Percentiles rank a stretch among this genome's conserved stretches.
These are phyloP conservation scores for Drosophila pseudotalamancana DNA, from an alignment of 2,888 invertebrate genomes.

Conservation along the genomic window DNA sequence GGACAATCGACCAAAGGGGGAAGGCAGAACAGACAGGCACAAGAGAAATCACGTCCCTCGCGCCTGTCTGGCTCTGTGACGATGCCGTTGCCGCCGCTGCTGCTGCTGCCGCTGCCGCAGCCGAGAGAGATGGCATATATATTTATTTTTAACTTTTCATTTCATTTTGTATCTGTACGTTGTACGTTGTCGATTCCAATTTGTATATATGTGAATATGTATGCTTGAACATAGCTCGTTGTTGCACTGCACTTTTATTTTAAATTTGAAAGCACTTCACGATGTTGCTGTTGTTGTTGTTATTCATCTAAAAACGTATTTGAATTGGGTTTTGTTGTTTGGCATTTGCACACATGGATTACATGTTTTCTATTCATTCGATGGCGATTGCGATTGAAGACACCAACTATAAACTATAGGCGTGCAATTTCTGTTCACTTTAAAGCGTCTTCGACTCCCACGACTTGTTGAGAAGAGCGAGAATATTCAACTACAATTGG, in stretches of 20 bases:
- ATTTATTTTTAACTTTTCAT: slow-evolving; percentile 80
- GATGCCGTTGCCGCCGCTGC: slow-evolving; percentile 18
- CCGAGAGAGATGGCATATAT: slow-evolving; percentile 68
- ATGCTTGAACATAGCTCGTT: slow-evolving; percentile 23
- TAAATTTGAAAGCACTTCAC: slow-evolving; percentile 32
- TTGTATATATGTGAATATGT: slow-evolving; percentile 30
- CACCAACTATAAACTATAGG: slow-evolving; percentile 4
- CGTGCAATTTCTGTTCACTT: slow-evolving; percentile 48
- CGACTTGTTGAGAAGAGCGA: slow-evolving; percentile 71
- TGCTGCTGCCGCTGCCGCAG: background rate
- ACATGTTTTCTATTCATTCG: slow-evolving; percentile 18
- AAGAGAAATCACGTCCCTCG: slow-evolving; percentile 79
- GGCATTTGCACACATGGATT: slow-evolving; percentile 9
- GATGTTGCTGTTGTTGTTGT: slow-evolving; percentile 5
- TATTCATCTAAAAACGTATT: slow-evolving; percentile 6
- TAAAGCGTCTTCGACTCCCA: slow-evolving; percentile 56
- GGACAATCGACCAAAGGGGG: slow-evolving; percentile 27
- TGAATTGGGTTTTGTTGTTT: slow-evolving; percentile 7
- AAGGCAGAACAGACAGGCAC: slow-evolving; percentile 63
- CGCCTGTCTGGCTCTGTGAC: slow-evolving; percentile 52
- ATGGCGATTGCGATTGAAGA: slow-evolving; percentile 33
- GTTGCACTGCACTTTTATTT: slow-evolving; percentile 49
- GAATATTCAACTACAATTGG: slow-evolving; percentile 36
- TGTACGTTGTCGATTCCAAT: slow-evolving; percentile 50
- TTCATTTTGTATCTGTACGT: slow-evolving; percentile 71